These are phyloP conservation scores for Prunella fulvescens DNA, from an alignment of 2,113 vertebrate species.

Conservation along the genomic window DNA sequence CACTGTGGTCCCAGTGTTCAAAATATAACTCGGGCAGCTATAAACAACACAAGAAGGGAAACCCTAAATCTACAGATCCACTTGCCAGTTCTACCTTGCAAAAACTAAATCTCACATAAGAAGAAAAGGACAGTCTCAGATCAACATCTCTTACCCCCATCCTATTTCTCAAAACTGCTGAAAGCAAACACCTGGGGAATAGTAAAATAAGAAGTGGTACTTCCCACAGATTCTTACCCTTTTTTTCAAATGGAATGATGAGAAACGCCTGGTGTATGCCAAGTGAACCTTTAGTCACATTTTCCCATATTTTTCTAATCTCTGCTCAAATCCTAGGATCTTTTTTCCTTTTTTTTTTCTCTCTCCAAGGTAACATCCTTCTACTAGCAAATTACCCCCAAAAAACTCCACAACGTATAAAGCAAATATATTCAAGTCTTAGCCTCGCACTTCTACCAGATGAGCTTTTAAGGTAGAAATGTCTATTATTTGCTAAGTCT, in stretches of 20 bases:
- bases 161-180: background rate
- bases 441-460: background rate
- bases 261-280: background rate
- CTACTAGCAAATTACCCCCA: background rate
- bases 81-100: background rate
- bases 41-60: background rate
- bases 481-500: background rate
- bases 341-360: background rate
- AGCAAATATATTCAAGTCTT: background rate
- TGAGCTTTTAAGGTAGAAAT: background rate
- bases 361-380: background rate
- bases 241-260: background rate
- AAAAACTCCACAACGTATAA: background rate
- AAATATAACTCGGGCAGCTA: background rate
- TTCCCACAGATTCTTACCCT: background rate
- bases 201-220: background rate
- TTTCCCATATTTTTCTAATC: background rate
- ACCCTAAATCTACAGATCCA: background rate
- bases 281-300: background rate
- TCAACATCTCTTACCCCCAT: background rate
- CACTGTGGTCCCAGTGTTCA: background rate
- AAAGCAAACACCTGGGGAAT: background rate
- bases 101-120: background rate
- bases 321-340: background rate
- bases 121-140: background rate